Evolutionary conservation across 2,797 vertebrate genomes (phyloP).

Genomic region (Meriones psammophilus): DNA sequence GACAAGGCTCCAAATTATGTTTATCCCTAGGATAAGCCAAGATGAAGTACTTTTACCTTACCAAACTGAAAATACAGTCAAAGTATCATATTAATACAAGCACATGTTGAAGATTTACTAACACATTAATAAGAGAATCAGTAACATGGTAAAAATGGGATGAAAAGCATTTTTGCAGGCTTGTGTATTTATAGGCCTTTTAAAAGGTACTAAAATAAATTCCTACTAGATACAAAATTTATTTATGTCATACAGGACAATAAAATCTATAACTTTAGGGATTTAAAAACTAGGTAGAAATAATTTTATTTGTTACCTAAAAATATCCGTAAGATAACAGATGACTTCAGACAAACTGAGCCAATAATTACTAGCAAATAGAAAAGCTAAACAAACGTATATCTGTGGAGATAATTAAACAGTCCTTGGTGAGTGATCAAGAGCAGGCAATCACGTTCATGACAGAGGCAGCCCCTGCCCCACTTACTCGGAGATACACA

Average conservation of each 20-base stretch:
- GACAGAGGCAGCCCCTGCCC: too few relatives aligned
- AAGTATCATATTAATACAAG: slow-evolving; percentile 60
- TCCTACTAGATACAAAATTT: slow-evolving; percentile 47
- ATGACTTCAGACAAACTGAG: slow-evolving; percentile 37
- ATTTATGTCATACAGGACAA: slow-evolving; percentile 38
- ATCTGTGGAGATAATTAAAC: slow-evolving; percentile 45
- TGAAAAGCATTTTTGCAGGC: slow-evolving; percentile 47
- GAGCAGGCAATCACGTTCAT: too few relatives aligned
- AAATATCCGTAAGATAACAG: slow-evolving; percentile 49
- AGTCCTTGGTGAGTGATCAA: neutral
- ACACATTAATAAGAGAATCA: slow-evolving; percentile 48
- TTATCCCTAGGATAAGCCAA: slow-evolving; percentile 59
- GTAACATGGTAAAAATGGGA: slow-evolving; percentile 4
- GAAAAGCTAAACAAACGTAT: slow-evolving; percentile 40
- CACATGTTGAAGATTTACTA: slow-evolving; percentile 56
- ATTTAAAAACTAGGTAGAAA: slow-evolving; percentile 38
- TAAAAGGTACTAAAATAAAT: slow-evolving; percentile 63
- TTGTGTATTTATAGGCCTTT: slow-evolving; percentile 22
- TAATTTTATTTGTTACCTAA: neutral
- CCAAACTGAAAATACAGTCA: neutral
- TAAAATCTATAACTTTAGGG: slow-evolving; percentile 53
- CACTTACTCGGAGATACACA: too few relatives aligned
- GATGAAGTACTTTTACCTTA: slow-evolving; percentile 59
- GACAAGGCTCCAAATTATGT: slow-evolving; percentile 68
- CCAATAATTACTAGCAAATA: slow-evolving; percentile 64